These are phyloP conservation scores for Stylophora pistillata DNA, from an alignment of 64 coral and sea anemone genomes.

Conservation along the genomic window DNA sequence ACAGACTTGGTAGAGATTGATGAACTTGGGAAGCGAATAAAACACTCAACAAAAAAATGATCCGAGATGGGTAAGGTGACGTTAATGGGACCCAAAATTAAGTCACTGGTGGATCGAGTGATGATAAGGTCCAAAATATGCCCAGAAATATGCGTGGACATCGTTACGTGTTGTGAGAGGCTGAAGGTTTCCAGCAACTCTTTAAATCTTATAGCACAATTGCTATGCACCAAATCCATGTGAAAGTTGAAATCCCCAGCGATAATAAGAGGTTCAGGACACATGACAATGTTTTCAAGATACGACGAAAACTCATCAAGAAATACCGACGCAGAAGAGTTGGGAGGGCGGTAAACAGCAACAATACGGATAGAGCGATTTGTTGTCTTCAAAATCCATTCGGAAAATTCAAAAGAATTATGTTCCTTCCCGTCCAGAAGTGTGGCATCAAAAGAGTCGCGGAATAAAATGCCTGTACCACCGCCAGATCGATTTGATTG, in stretches of 20 bases:
- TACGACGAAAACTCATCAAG: background rate
- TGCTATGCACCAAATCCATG: slow-evolving; percentile 20
- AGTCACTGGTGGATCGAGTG: slow-evolving; percentile 10
- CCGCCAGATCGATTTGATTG: slow-evolving; percentile 13
- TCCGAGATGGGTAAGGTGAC: background rate
- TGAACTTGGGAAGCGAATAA: background rate
- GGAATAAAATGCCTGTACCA: background rate
- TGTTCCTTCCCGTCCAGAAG: slow-evolving; percentile 5
- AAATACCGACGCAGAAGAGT: background rate
- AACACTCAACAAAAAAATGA: background rate
- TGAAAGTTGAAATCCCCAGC: slow-evolving; percentile 13
- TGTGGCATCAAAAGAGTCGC: background rate
- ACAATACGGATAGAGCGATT: no score
- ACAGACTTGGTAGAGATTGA: background rate
- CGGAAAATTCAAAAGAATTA: slow-evolving; percentile 5
- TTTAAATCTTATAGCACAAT: slow-evolving; percentile 6
- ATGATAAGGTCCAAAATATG: slow-evolving; percentile 8
- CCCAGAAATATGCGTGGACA: background rate
- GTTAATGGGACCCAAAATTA: background rate
- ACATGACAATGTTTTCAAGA: no score
- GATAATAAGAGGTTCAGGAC: background rate
- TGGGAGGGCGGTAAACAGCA: slow-evolving; percentile 16
- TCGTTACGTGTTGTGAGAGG: background rate
- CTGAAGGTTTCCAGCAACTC: slow-evolving; percentile 19
- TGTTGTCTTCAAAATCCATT: background rate